These are phyloP conservation scores for Gymnocephalus cernua DNA, from an alignment of 2,113 vertebrate species.

Conservation along the genomic window DNA sequence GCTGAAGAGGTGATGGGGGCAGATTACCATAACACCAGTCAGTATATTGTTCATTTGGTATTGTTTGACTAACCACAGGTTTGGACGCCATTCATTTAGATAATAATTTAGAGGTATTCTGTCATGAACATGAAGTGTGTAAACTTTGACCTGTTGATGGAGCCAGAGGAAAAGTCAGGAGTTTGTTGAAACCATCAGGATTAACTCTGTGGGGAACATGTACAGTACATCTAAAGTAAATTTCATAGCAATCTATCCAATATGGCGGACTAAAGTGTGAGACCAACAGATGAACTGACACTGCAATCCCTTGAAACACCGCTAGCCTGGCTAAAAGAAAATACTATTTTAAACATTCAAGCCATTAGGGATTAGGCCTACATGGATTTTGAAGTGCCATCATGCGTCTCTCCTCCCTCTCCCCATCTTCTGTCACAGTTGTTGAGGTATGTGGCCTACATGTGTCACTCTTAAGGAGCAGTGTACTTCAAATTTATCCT, in stretches of 20 bases:
- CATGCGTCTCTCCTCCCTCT: not conserved
- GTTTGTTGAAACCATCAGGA: not conserved
- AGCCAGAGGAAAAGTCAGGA: not conserved
- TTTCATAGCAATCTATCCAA: not conserved
- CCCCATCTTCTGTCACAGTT: not conserved
- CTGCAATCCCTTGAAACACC: not conserved
- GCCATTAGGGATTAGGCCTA: not conserved
- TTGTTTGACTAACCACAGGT: not conserved
- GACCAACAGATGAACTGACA: not conserved
- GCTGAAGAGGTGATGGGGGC: constrained; percentile 36
- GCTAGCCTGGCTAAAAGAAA: not conserved
- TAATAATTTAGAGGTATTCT: not conserved
- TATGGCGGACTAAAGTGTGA: not conserved
- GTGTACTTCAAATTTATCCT: no score
- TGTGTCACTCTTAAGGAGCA: not conserved
- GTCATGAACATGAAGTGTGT: not conserved
- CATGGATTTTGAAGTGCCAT: not conserved
- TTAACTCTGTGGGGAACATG: not conserved
- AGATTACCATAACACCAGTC: constrained; percentile 37
- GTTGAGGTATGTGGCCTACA: not conserved
- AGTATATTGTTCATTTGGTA: constrained; percentile 18
- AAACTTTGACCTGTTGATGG: not conserved
- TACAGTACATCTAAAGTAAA: no score
- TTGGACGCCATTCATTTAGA: not conserved
- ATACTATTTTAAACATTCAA: not conserved